Evolutionary conservation across 1,140 invertebrate genomes (phyloP).

Genomic region (Brachionus plicatilis): DNA sequence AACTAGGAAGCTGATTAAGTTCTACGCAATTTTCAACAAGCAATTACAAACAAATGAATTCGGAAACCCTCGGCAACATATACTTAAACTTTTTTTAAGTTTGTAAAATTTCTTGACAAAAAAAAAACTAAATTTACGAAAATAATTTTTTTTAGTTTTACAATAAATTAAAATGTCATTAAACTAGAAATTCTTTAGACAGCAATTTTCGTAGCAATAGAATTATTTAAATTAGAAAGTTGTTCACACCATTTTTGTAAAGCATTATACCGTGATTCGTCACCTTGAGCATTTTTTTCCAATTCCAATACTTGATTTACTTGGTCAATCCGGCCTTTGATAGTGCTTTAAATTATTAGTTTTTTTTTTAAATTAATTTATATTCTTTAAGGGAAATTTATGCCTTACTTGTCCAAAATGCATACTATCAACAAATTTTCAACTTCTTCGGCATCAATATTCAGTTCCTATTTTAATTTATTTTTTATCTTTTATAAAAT

Average conservation of each 20-base stretch:
- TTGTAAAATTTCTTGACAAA: constrained; percentile 1
- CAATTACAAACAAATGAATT: background rate
- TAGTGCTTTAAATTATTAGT: constrained; percentile 65
- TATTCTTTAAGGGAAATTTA: background rate
- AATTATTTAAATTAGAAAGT: constrained; percentile 75
- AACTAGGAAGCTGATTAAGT: background rate
- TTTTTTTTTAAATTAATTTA: too few relatives aligned
- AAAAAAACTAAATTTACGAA: background rate
- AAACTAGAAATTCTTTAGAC: constrained; percentile 13
- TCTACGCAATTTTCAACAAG: background rate
- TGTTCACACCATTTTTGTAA: constrained; percentile 94
- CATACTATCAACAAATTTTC: constrained; percentile 95
- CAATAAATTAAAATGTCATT: constrained; percentile 20
- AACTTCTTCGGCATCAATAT: constrained; percentile 90
- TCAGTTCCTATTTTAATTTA: constrained; percentile 65
- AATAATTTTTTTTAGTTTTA: background rate
- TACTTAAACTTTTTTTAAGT: background rate
- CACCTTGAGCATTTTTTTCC: constrained; percentile 65
- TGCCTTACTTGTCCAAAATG: constrained; percentile 75
- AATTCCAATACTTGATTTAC: constrained; percentile 88
- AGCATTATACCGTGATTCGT: constrained; percentile 74
- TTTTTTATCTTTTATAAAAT: background rate
- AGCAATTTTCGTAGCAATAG: constrained; percentile 67
- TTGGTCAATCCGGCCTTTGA: constrained; percentile 90
- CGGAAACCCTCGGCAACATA: background rate